Percentiles rank a stretch among this genome's conserved stretches.
phyloP scores from a whole-genome alignment of 2,113 vertebrate species.

The Trichomycterus rosablanca region DNA sequence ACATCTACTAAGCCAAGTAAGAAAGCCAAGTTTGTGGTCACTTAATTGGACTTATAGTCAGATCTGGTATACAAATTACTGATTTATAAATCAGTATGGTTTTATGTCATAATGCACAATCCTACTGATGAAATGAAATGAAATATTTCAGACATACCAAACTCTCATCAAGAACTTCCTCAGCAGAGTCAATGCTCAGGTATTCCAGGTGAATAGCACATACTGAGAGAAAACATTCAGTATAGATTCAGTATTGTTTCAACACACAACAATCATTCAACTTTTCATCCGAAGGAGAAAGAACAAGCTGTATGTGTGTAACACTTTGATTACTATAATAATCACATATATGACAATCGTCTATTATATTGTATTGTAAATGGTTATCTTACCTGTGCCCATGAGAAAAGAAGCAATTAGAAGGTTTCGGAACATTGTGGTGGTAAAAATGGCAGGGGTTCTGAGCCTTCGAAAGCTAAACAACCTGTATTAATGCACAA shows the following conservation, averaged over 20 bases:
- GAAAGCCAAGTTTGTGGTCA: background rate
- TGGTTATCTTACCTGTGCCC: background rate
- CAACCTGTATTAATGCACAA: background rate
- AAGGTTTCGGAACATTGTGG: background rate
- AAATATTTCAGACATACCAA: background rate
- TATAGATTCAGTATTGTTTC: too few species aligned
- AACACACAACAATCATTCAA: too few species aligned
- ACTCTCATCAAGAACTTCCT: background rate
- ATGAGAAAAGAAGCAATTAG: background rate
- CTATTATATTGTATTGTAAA: background rate
- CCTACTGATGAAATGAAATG: background rate
- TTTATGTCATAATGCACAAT: too few species aligned
- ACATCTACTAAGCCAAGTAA: background rate
- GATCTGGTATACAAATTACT: too few species aligned
- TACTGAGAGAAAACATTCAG: slow-evolving; percentile 14
- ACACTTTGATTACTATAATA: too few species aligned
- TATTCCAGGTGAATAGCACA: slow-evolving; percentile 16
- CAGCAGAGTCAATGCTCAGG: slow-evolving; percentile 13
- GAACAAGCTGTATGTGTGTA: too few species aligned
- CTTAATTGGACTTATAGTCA: too few species aligned
- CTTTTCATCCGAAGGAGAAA: too few species aligned
- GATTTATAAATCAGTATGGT: too few species aligned
- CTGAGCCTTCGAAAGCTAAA: background rate
- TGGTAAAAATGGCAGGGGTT: background rate
- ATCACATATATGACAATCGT: background rate